Conservation (phyloP, 2,113 vertebrate genomes). For the Sus scrofa region DNA sequence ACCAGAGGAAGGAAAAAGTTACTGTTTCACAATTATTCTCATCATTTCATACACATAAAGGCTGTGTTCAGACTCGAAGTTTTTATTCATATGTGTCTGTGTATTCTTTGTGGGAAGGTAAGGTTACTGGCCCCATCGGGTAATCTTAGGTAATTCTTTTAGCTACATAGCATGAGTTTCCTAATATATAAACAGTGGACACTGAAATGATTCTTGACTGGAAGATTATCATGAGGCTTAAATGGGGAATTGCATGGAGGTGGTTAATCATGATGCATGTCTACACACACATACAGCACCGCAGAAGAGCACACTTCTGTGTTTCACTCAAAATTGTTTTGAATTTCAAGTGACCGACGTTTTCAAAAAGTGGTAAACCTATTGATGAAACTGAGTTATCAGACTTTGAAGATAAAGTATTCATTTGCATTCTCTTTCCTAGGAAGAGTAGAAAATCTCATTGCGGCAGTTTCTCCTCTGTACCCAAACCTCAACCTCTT, state of each 20-base stretch:
- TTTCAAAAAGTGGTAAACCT: constrained; percentile 11
- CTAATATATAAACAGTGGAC: background rate
- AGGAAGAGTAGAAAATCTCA: background rate
- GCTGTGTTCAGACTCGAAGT: background rate
- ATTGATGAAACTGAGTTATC: background rate
- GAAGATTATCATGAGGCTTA: background rate
- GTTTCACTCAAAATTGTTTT: constrained; percentile 20
- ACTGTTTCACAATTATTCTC: background rate
- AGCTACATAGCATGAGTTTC: background rate
- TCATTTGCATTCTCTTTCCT: background rate
- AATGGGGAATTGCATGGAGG: background rate
- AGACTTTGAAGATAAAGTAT: background rate
- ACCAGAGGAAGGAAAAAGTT: background rate
- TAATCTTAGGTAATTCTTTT: background rate
- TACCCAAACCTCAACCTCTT: background rate
- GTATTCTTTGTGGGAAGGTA: background rate
- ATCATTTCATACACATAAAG: background rate
- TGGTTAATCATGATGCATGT: background rate
- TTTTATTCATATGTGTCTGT: background rate
- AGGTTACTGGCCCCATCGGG: background rate
- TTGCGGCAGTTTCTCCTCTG: background rate
- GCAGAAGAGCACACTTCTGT: background rate
- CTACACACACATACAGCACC: background rate
- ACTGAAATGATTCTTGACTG: background rate
- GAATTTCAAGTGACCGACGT: background rate